These are phyloP conservation scores for Tenthredo amoena DNA, from an alignment of 2,888 invertebrate genomes.

Conservation along the genomic window DNA sequence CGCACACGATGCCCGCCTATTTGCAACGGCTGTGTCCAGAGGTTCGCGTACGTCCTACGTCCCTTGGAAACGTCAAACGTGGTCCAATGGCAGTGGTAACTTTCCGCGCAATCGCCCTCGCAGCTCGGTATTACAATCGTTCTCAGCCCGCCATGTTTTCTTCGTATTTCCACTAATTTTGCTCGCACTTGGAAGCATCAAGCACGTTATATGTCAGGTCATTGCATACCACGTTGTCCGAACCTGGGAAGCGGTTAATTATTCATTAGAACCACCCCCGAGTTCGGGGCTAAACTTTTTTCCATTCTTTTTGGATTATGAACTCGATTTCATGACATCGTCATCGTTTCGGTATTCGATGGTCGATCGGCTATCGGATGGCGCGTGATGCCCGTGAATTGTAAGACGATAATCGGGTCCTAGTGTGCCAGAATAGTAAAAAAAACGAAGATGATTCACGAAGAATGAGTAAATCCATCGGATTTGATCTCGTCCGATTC, in stretches of 20 bases:
- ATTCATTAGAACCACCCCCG: background rate
- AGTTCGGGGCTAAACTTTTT: background rate
- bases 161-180: background rate
- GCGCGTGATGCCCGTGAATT: background rate
- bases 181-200: background rate
- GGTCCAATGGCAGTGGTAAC: constrained; percentile 71
- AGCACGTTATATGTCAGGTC: background rate
- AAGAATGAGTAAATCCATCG: background rate
- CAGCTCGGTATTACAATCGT: constrained; percentile 34
- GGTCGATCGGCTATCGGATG: too few species aligned
- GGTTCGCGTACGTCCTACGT: constrained; percentile 21
- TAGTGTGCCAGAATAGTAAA: background rate
- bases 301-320: background rate
- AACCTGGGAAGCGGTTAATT: background rate
- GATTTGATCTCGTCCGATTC: background rate
- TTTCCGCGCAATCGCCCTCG: constrained; percentile 61
- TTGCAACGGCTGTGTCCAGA: constrained; percentile 1
- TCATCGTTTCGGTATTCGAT: too few species aligned
- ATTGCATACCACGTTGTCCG: background rate
- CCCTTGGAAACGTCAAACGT: constrained; percentile 66
- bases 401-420: background rate
- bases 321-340: background rate
- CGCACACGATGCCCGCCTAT: constrained; percentile 43
- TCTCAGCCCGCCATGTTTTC: constrained; percentile 60
- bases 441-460: background rate